A percentile compares a stretch with the other conserved stretches of the same genome.
Evolutionary conservation across 2,797 vertebrate species (phyloP).

Genomic region (Artibeus jamaicensis): DNA sequence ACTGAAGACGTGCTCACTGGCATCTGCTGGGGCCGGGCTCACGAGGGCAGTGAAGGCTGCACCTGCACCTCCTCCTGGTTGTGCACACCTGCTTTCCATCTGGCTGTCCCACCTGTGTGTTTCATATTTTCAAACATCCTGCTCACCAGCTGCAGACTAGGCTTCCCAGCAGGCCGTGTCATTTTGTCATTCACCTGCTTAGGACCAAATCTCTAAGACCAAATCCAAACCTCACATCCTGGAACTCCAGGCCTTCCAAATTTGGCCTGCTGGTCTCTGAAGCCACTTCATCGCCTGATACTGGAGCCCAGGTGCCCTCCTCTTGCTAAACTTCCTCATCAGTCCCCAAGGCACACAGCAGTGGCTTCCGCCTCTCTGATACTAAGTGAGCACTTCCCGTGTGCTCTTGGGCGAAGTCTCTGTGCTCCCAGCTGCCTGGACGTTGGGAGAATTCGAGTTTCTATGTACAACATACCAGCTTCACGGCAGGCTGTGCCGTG

Average conservation of each 20-base stretch:
- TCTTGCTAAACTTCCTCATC: background rate
- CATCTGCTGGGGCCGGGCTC: background rate
- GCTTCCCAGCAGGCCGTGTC: background rate
- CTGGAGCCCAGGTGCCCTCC: background rate
- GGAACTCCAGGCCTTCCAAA: background rate
- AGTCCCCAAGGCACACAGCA: background rate
- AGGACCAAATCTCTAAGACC: background rate
- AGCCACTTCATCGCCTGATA: background rate
- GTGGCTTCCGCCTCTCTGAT: background rate
- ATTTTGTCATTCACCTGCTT: background rate
- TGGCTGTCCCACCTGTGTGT: background rate
- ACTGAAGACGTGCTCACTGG: rapidly evolving
- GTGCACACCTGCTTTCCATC: background rate
- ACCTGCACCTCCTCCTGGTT: background rate
- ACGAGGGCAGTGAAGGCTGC: background rate
- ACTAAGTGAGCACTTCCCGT: background rate
- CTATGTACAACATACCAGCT: background rate
- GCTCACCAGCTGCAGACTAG: background rate
- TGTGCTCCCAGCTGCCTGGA: background rate
- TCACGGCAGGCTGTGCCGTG: background rate
- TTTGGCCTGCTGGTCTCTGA: background rate
- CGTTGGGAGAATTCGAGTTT: background rate
- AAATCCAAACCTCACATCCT: background rate
- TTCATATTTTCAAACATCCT: background rate
- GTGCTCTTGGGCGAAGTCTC: background rate